Evolutionary conservation across 2,113 vertebrate species (phyloP), one percentile per base, ranked within the genome.

Genomic region (Rostratula benghalensis): DNA sequence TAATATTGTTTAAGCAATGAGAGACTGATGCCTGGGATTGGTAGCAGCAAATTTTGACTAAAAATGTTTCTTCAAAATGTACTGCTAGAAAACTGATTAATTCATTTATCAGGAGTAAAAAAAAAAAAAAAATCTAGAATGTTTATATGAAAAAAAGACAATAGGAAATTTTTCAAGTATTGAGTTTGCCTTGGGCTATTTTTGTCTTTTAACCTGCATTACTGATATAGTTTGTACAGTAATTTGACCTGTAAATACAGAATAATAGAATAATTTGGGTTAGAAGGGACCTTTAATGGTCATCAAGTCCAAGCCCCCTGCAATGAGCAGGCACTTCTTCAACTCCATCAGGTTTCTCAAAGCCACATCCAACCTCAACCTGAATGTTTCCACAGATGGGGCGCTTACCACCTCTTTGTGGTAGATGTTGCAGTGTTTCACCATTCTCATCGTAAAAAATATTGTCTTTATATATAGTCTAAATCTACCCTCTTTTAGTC

Each of bases 171-270:
- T 95, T 95, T 86, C 48, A 87, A n/a, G n/a, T 57, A 80, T 6
- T 19, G n/a, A 63, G 39, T 48, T 53, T 10, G 23, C 81, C 41
- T 37, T 61, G 35, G 31, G 68, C 70, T 56, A 51, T 92, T 95
- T 81, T 92, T 90, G 80, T 54, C 79, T 96, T 94, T 96, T 85
- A 92, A 95, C 35, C 35, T 84, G 46, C 21, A 35, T 54, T 70
- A 70, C 5, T 86, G 35, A 74, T 17, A n/a, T 1, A 39, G 56
- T 8, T 43, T 70, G 23, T 33, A 78, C 8, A 67, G 45, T 50
- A 87, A 82, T 86, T 46, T 21, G 5, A 31, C 35, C 7, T 76
- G 77, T 71, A 83, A 54, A 56, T 70, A 87, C 4, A 93, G 43
- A 41, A 39, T 37, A 24, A 39, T 13, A 41, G 37, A 64, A 41